These are phyloP conservation scores for Protaetia brevitarsis DNA, from an alignment of 1,140 invertebrate species.

Conservation along the genomic window DNA sequence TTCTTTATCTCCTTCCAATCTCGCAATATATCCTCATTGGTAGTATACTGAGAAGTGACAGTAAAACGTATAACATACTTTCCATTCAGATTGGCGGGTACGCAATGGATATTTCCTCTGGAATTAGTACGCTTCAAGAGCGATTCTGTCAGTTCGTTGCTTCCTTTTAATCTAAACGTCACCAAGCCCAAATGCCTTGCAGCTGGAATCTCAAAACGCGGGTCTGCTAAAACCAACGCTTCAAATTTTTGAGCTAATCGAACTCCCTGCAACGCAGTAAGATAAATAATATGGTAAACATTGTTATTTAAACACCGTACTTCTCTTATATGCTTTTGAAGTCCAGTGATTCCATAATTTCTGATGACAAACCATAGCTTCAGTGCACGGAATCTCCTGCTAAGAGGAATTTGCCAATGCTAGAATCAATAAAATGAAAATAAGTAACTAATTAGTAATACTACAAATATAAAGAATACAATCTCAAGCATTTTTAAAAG, in stretches of 20 bases:
- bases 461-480: too few relatives aligned
- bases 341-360: slow-evolving; percentile 81
- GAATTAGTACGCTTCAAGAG: slow-evolving; percentile 85
- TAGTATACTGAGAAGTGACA: slow-evolving; percentile 88
- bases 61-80: slow-evolving; percentile 92
- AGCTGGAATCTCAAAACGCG: slow-evolving; percentile 87
- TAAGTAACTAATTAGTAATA: too few relatives aligned
- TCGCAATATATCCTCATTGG: slow-evolving; percentile 79
- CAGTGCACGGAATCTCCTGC: slow-evolving; percentile 89
- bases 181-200: slow-evolving; percentile 84
- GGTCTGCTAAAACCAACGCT: slow-evolving; percentile 73
- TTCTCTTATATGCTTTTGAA: slow-evolving; percentile 90
- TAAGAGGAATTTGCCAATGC: slow-evolving; percentile 99
- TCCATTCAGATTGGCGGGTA: slow-evolving; percentile 80
- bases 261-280: slow-evolving; percentile 50
- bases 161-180: slow-evolving; percentile 84
- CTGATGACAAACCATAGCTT: slow-evolving; percentile 98
- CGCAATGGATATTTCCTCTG: slow-evolving; percentile 83
- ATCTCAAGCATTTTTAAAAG: too few relatives aligned
- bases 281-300: too few relatives aligned
- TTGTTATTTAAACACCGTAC: too few relatives aligned
- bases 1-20: slow-evolving; percentile 88
- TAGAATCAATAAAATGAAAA: slow-evolving; percentile 49
- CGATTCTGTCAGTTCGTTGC: slow-evolving; percentile 80
- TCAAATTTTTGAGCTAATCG: slow-evolving; percentile 89